phyloP scores from a whole-genome alignment of 1,140 invertebrate genomes.

The Rhagoletis zephyria region DNA sequence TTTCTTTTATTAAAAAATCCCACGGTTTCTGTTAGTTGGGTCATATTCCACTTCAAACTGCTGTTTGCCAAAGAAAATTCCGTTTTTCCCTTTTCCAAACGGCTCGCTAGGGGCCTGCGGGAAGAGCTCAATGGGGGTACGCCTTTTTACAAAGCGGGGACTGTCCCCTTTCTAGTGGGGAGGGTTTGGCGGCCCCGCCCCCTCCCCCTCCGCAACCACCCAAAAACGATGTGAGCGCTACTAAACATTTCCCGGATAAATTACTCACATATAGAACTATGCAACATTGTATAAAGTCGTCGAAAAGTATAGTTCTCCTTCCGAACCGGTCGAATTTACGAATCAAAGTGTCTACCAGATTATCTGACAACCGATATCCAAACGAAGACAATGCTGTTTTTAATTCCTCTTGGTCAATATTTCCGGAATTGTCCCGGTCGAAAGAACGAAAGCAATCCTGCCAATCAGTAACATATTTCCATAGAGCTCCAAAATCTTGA shows the following conservation, averaged over 20 bases:
- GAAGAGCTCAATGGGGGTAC: too few species aligned
- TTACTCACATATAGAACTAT: conserved; percentile 91
- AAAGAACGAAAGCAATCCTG: conserved; percentile 95
- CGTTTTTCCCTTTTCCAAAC: too few species aligned
- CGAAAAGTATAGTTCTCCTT: conserved; percentile 93
- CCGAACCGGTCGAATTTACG: conserved; percentile 95
- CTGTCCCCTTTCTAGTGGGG: too few species aligned
- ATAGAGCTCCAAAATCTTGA: conserved; percentile 94
- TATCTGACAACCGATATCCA: conserved; percentile 92
- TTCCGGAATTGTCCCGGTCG: conserved; percentile 95
- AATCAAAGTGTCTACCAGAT: conserved; percentile 86
- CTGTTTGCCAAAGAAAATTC: too few species aligned
- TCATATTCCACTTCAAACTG: too few species aligned
- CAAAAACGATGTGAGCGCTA: too few species aligned
- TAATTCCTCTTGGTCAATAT: conserved; percentile 92
- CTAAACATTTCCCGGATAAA: background rate
- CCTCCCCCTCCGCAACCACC: too few species aligned
- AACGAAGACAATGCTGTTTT: conserved; percentile 92
- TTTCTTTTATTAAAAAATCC: too few species aligned
- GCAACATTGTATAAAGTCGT: conserved; percentile 98
- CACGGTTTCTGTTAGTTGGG: too few species aligned
- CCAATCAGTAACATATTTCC: conserved; percentile 99
- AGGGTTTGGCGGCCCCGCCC: too few species aligned
- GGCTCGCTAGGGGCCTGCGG: too few species aligned
- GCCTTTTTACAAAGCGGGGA: too few species aligned